Base-by-base conservation (phyloP, 2,113 vertebrate species). In the Myotis brandtii region DNA sequence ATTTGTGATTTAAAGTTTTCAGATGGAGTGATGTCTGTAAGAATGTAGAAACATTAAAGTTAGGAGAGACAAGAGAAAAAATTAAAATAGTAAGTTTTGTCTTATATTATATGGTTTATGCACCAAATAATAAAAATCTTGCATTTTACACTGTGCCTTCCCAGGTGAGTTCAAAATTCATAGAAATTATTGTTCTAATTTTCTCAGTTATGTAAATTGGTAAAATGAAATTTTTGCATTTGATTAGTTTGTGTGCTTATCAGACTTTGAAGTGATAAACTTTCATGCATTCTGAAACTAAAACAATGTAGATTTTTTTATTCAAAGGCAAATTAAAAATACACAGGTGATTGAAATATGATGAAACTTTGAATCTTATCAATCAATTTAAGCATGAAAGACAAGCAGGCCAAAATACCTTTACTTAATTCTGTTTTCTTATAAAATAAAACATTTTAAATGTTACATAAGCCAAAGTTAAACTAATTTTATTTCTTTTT, bases 1-100 rank as follows among this genome's bases (percentile, higher is more conserved):
- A 52, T 91, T 90, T 93, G 56, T 96, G 27, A 6, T 30, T 83
- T 89, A 23, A 73, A 92, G 23, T 70, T 62, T 94, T 64, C n/a
- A 21, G 16, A 54, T 94, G 21, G 32, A 72, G 6, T 86, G 40
- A 40, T 82, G 27, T 43, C 20, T 79, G 5, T 69, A 70, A 81
- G 17, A 96, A 76, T 90, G 59, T 21, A 73, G 50, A 81, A 91
- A 88, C 11, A 48, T 76, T 91, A 30, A 91, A 69, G 32, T 91
- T 91, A 87, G 69, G 12, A 30, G 27, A 88, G 4, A 46, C 14
- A 12, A 59, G 43, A 82, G 20, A 70, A 67, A 56, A 59, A 88
- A 77, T n/a, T 80, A 87, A 73, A 59, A 46, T 50, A 69, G 32
- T 81, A 91, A 70, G n/a, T 93, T 93, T 86, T 89, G 14, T 30